Conservation (phyloP, 2,113 vertebrate species). For the Desmodus rotundus region DNA sequence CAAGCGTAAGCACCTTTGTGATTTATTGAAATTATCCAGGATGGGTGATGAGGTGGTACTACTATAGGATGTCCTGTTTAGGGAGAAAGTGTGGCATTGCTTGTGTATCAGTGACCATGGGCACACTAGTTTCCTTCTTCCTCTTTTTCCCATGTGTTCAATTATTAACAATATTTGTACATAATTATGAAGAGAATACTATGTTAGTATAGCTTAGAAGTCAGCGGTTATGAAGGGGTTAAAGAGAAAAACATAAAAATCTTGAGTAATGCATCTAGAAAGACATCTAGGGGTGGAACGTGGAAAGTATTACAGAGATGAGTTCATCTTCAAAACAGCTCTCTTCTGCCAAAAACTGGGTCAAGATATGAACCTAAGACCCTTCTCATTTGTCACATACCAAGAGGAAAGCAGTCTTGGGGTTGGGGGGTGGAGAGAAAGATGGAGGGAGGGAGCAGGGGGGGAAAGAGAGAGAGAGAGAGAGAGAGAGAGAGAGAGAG, state of each 20-base stretch:
- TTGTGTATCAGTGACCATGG: background rate
- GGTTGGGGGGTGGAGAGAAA: background rate
- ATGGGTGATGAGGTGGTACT: too few relatives aligned
- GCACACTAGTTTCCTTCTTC: background rate
- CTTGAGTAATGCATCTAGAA: background rate
- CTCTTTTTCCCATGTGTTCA: background rate
- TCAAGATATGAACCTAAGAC: background rate
- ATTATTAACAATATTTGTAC: background rate
- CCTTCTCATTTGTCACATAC: background rate
- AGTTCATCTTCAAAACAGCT: background rate
- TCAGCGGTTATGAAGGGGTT: background rate
- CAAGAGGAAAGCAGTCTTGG: background rate
- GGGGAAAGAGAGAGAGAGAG: background rate
- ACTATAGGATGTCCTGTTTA: accelerated
- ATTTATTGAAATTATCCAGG: background rate
- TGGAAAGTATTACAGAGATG: background rate
- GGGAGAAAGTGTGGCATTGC: background rate
- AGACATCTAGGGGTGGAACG: background rate
- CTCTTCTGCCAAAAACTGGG: constrained; percentile 18
- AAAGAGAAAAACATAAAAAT: background rate
- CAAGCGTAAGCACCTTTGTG: background rate
- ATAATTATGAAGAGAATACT: background rate
- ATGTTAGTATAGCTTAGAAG: background rate
- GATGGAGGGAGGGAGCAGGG: background rate
- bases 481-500: too few relatives aligned